These are phyloP conservation scores for Drosophila silvestris DNA, from an alignment of 2,888 invertebrate species.

Conservation along the genomic window DNA sequence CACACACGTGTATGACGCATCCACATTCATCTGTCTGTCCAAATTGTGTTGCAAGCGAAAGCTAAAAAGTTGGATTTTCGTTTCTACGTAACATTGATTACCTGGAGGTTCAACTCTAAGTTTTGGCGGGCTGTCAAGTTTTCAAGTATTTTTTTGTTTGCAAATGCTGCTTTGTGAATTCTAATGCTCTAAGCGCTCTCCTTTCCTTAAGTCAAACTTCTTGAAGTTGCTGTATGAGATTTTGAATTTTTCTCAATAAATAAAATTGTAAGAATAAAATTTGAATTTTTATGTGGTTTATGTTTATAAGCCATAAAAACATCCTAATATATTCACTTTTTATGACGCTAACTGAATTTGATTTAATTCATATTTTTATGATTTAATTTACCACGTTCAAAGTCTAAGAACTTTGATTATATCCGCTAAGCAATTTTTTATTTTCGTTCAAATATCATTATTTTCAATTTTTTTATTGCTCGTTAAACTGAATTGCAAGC, in stretches of 20 bases:
- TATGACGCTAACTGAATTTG: slow-evolving; percentile 12
- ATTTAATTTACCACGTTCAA: slow-evolving; percentile 9
- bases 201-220: not conserved
- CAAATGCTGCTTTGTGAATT: not conserved
- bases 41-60: not conserved
- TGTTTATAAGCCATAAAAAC: not conserved
- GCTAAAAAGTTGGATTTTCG: not conserved
- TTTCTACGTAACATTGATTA: slow-evolving; percentile 12
- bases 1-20: slow-evolving; percentile 1
- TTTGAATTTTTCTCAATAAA: slow-evolving; percentile 11
- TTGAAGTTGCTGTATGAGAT: not conserved
- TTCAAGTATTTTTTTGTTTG: not conserved
- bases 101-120: slow-evolving; percentile 2
- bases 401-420: not conserved
- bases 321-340: slow-evolving; percentile 11
- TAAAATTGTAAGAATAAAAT: slow-evolving; percentile 12
- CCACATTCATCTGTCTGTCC: slow-evolving; percentile 7
- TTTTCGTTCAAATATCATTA: not conserved
- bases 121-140: slow-evolving; percentile 2
- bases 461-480: slow-evolving; percentile 24
- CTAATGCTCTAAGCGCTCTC: not conserved
- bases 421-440: not conserved
- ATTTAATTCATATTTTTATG: slow-evolving; percentile 32
- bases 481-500: slow-evolving; percentile 4
- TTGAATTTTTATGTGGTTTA: slow-evolving; percentile 19